Evolutionary conservation across 1,140 invertebrate genomes (phyloP).

Genomic region (Dendroctonus valens): DNA sequence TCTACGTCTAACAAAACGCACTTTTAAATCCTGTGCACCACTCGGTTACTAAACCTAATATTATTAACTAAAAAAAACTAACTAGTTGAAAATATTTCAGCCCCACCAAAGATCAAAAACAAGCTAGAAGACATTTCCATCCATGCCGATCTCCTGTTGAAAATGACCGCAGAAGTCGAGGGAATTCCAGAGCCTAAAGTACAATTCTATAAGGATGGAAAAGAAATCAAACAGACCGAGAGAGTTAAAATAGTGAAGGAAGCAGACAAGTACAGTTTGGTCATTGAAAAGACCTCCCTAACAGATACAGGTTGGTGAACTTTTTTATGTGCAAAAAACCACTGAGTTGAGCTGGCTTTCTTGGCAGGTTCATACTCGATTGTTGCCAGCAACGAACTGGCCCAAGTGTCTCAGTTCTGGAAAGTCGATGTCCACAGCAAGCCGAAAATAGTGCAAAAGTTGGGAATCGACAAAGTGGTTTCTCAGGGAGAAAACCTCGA

Average conservation of each 20-base stretch:
- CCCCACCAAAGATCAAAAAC: conserved; percentile 78
- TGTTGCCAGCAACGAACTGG: conserved; percentile 84
- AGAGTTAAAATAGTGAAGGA: conserved; percentile 71
- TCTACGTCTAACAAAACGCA: no score
- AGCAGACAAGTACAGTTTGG: conserved; percentile 66
- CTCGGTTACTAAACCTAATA: no score
- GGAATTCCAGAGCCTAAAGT: conserved; percentile 79
- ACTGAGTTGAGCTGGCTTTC: not conserved
- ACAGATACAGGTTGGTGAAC: conserved; percentile 72
- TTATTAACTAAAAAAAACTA: no score
- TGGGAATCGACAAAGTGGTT: conserved; percentile 65
- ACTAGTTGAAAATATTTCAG: conserved; percentile 41
- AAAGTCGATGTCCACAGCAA: conserved; percentile 75
- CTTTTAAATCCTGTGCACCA: no score
- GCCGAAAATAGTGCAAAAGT: conserved; percentile 68
- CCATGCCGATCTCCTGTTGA: conserved; percentile 66
- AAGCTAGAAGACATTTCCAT: conserved; percentile 74
- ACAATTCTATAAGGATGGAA: conserved; percentile 84
- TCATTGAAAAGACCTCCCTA: conserved; percentile 76
- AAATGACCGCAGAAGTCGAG: conserved; percentile 77
- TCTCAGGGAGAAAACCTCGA: conserved; percentile 78
- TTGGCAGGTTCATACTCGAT: conserved; percentile 86
- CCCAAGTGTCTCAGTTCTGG: conserved; percentile 84
- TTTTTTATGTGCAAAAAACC: not conserved
- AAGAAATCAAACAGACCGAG: conserved; percentile 66